phyloP scores from a whole-genome alignment of 1,140 invertebrate genomes.

The Epicauta chinensis region DNA sequence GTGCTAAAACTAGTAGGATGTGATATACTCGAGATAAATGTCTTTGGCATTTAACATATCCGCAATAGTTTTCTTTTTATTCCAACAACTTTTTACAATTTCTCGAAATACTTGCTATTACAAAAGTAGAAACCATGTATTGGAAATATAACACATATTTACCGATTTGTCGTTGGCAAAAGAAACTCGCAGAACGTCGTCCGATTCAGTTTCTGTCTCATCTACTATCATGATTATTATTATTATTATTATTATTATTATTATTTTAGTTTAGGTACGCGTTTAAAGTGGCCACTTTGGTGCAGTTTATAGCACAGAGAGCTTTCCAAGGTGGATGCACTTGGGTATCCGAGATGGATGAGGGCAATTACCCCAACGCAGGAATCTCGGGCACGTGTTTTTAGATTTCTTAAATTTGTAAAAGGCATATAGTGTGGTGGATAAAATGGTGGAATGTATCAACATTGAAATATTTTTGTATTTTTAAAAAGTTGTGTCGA shows the following conservation, averaged over 20 bases:
- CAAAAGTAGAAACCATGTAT: no score
- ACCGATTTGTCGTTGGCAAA: no score
- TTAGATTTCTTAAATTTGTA: conserved; percentile 23
- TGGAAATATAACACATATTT: conserved; percentile 23
- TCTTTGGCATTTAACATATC: conserved; percentile 17
- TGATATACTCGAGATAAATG: conserved; percentile 18
- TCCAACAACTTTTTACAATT: no score
- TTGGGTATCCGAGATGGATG: conserved; percentile 18
- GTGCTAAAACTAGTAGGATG: conserved; percentile 28
- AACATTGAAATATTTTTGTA: neutral
- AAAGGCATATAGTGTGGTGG: no score
- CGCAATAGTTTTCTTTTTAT: conserved; percentile 21
- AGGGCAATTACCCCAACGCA: conserved; percentile 20
- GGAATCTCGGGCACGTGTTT: conserved; percentile 21
- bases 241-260: no score
- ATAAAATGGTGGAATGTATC: conserved; percentile 6
- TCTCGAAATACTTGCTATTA: no score
- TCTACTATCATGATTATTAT: no score
- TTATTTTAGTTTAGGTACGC: no score
- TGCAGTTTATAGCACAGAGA: no score
- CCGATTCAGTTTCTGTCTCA: no score
- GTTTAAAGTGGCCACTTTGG: no score
- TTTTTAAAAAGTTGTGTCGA: no score
- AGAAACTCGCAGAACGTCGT: conserved; percentile 14
- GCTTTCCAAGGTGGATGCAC: conserved; percentile 7